A percentile compares a stretch with the other conserved stretches of the same genome.
These are phyloP conservation scores for Chionodraco myersi DNA, from an alignment of 2,113 vertebrate species.

Conservation along the genomic window DNA sequence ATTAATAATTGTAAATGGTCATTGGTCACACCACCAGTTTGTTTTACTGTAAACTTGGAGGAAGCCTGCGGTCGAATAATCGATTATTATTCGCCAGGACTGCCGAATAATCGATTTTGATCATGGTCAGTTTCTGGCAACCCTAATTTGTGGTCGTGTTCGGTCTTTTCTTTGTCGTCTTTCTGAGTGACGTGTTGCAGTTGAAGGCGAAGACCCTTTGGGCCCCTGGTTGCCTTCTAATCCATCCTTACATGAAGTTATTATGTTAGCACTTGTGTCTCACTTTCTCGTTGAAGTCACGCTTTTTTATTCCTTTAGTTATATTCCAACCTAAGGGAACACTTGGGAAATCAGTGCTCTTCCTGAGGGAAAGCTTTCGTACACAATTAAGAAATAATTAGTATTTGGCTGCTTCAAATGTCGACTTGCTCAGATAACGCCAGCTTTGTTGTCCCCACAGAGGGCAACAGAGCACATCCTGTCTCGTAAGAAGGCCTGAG, in stretches of 20 bases:
- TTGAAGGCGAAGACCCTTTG: no score
- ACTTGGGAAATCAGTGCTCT: slow-evolving; percentile 50
- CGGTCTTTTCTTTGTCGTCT: no score
- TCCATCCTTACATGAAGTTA: slow-evolving; percentile 32
- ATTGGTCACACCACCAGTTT: no score
- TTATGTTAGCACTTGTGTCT: slow-evolving; percentile 48
- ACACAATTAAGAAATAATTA: slow-evolving; percentile 53
- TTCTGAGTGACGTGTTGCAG: no score
- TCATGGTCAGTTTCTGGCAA: no score
- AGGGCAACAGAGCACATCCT: slow-evolving; percentile 5
- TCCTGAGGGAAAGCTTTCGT: slow-evolving; percentile 31
- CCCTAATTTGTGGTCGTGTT: no score
- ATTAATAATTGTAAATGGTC: no score
- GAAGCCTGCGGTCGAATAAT: no score
- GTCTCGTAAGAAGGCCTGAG: neutral
- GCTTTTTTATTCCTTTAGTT: slow-evolving; percentile 32
- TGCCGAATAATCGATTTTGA: no score
- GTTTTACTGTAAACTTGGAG: no score
- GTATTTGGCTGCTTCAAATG: slow-evolving; percentile 31
- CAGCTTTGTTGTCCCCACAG: slow-evolving; percentile 1
- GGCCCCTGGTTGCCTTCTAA: no score
- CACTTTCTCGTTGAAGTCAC: slow-evolving; percentile 16
- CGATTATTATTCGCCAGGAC: no score
- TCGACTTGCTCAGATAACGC: slow-evolving; percentile 11
- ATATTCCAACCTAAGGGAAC: slow-evolving; percentile 23